phyloP scores from a whole-genome alignment of 2,797 vertebrate genomes.

The Pangasius macronema region DNA sequence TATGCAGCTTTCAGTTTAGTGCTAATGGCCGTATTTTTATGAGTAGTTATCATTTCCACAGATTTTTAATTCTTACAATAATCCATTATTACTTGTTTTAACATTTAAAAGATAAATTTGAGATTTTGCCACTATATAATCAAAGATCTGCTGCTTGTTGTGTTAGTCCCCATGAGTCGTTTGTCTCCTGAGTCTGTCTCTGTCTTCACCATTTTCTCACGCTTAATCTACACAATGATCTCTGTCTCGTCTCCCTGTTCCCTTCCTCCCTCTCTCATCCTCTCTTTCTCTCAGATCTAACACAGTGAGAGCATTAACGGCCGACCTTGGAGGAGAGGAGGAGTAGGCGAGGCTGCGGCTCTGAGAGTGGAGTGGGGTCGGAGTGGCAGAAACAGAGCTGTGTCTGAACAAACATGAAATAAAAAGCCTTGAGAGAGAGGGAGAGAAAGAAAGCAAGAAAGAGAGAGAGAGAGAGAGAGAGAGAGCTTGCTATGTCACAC shows the following conservation, averaged over 20 bases:
- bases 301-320: constrained; percentile 61
- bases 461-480: background rate
- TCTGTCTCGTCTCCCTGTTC: constrained; percentile 49
- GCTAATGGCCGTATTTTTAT: background rate
- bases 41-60: background rate
- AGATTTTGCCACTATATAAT: background rate
- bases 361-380: constrained; percentile 63
- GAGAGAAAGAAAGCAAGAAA: background rate
- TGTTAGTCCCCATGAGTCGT: background rate
- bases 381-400: constrained; percentile 53
- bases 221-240: constrained; percentile 76
- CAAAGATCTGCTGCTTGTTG: background rate
- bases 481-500: background rate
- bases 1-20: background rate
- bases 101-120: background rate
- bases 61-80: background rate
- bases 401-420: constrained; percentile 72
- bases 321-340: constrained; percentile 74
- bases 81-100: background rate
- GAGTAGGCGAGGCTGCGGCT: constrained; percentile 57
- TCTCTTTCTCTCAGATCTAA: constrained; percentile 31
- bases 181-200: constrained; percentile 26
- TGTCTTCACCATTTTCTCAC: constrained; percentile 68
- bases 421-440: constrained; percentile 66
- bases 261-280: constrained; percentile 20